These are phyloP conservation scores for Microctonus brassicae DNA, from an alignment of 2,888 invertebrate genomes.

Conservation along the genomic window DNA sequence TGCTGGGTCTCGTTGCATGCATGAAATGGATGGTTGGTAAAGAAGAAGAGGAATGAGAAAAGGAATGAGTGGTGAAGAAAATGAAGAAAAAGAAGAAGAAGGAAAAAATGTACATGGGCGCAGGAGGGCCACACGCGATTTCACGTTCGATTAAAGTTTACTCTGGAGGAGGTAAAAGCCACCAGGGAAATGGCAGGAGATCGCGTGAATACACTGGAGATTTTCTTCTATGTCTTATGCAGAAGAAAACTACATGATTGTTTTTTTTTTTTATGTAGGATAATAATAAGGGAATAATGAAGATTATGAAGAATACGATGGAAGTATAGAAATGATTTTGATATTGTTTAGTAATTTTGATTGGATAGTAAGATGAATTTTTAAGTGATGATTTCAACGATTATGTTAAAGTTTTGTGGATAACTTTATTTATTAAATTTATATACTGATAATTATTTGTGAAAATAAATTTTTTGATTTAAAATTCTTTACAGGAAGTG, in stretches of 20 bases:
- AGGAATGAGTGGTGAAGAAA: neutral
- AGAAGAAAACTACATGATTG: neutral
- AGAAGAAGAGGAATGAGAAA: too few species aligned
- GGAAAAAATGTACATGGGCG: neutral
- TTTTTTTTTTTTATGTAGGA: neutral
- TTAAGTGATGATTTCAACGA: too few species aligned
- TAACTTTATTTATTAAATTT: too few species aligned
- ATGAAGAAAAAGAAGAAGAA: neutral
- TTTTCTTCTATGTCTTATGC: conserved; percentile 9
- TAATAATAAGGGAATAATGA: conserved; percentile 10
- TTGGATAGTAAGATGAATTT: too few species aligned
- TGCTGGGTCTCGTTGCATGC: neutral
- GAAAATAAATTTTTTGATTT: too few species aligned
- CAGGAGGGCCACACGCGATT: conserved; percentile 28
- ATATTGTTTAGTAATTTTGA: too few species aligned
- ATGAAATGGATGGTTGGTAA: too few species aligned
- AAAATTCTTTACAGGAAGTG: too few species aligned
- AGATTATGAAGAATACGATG: neutral
- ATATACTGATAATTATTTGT: too few species aligned
- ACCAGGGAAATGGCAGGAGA: conserved; percentile 8
- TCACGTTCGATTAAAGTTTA: conserved; percentile 32
- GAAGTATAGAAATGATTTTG: too few species aligned
- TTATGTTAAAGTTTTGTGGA: too few species aligned
- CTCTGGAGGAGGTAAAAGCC: conserved; percentile 19
- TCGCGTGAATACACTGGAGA: conserved; percentile 23